phyloP scores from a whole-genome alignment of 2,888 invertebrate species.

The Ennomos erosarius region DNA sequence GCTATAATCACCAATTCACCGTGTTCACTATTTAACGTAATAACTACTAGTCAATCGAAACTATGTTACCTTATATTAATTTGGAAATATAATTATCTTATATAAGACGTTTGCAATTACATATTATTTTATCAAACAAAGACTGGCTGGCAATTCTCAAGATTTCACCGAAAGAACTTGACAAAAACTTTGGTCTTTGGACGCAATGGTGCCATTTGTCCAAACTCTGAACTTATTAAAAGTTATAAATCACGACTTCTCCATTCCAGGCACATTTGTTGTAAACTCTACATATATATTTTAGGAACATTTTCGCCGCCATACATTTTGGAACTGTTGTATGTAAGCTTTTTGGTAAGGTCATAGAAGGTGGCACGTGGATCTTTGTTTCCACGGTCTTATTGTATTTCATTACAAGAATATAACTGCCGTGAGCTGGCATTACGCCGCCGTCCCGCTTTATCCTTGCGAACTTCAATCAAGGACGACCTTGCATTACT shows the following conservation, averaged over 20 bases:
- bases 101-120: no score
- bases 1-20: no score
- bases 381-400: no score
- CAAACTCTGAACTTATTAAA: conserved; percentile 11
- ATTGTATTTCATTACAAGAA: no score
- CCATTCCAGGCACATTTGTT: neutral
- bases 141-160: neutral
- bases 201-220: conserved; percentile 3
- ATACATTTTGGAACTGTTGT: neutral
- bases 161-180: neutral
- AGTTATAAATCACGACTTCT: conserved; percentile 16
- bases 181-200: conserved; percentile 8
- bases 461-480: neutral
- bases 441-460: no score
- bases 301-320: neutral
- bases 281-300: neutral
- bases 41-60: no score
- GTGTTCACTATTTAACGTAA: no score
- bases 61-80: no score
- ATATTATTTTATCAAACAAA: neutral
- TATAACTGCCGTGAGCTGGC: no score
- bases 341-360: no score
- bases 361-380: no score
- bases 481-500: conserved; percentile 1
- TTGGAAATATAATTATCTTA: no score